Conservation (phyloP, 2,113 vertebrate genomes). For the Carollia perspicillata region DNA sequence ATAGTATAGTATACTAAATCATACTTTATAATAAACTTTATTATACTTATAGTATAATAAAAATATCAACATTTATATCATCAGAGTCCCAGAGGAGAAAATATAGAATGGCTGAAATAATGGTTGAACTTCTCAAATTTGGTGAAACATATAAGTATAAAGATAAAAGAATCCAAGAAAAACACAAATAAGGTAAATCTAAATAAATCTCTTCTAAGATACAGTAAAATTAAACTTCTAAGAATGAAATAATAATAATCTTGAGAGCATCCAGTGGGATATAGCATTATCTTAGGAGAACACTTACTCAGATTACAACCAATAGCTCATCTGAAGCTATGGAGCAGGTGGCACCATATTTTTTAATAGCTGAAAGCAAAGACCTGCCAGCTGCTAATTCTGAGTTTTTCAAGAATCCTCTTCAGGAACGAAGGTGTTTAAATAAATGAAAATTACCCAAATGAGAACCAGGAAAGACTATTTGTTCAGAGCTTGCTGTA, state of each 20-base stretch:
- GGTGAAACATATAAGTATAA: background rate
- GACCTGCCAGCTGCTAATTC: background rate
- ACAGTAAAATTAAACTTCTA: background rate
- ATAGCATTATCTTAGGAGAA: background rate
- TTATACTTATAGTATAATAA: background rate
- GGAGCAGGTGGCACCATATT: background rate
- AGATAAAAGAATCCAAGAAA: background rate
- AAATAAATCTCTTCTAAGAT: background rate
- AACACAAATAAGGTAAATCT: background rate
- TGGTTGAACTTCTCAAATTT: background rate
- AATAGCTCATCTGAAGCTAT: background rate
- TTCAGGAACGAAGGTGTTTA: background rate
- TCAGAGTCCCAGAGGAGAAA: background rate
- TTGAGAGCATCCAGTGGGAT: background rate
- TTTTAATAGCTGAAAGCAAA: background rate
- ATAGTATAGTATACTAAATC: too few species aligned
- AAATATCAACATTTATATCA: background rate
- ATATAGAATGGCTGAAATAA: background rate
- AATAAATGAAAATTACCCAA: background rate
- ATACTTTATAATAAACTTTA: too few species aligned
- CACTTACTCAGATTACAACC: background rate
- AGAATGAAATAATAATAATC: background rate
- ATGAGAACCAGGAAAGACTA: background rate
- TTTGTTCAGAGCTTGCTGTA: background rate
- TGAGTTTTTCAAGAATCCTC: background rate